Base-by-base conservation (phyloP, 2,888 invertebrate species). In the Parascotia fuliginaria region DNA sequence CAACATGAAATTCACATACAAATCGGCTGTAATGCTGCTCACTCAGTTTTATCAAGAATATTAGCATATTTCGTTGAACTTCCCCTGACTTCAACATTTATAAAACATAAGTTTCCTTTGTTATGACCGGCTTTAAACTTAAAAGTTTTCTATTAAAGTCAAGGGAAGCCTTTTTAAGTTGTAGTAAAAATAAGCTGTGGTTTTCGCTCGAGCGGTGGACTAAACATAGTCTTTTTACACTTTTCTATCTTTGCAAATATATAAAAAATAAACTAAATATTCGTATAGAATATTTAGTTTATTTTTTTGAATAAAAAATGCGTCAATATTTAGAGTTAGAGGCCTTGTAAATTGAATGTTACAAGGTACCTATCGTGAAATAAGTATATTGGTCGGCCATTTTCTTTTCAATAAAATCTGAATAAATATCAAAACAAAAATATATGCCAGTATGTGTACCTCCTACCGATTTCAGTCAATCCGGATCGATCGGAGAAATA, bases 21-120 rank as follows among this genome's bases (percentile, higher is more conserved):
- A 54, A 54, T 49, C 34, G 42, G 41, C 38, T 39, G 45, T 34
- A 45, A 43, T 54, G 38, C 44, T 32, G 41, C 40, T 38, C 44
- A 32, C 36, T 15, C 41, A 56, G 52, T 56, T 56, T 67, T 70
- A 62, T 54, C 68, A 47, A 56, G 42, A 29, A 29, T 59, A 70
- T 70, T 70, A 65, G 57, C 70, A 70, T 70, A 70, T 60, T 63
- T 57, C 43, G 51, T 45, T 52, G 28, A 63, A 68, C 57, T 70
- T 42, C 15, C 19, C 32, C 40, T 42, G 38, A 34, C 34, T 49
- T 40, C 22, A 48, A 54, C 63, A 63, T 63, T 69, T 66, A 66
- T 63, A 51, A 60, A 69, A 69, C 69, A 64, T 55, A 71, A 66
- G 69, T 71, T 61, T 51, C 42, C 51, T 60, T 66, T 70, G 71